A percentile compares a stretch with the other conserved stretches of the same genome.
Evolutionary conservation across 2,797 vertebrate genomes (phyloP).

Genomic region (Thaleichthys pacificus): DNA sequence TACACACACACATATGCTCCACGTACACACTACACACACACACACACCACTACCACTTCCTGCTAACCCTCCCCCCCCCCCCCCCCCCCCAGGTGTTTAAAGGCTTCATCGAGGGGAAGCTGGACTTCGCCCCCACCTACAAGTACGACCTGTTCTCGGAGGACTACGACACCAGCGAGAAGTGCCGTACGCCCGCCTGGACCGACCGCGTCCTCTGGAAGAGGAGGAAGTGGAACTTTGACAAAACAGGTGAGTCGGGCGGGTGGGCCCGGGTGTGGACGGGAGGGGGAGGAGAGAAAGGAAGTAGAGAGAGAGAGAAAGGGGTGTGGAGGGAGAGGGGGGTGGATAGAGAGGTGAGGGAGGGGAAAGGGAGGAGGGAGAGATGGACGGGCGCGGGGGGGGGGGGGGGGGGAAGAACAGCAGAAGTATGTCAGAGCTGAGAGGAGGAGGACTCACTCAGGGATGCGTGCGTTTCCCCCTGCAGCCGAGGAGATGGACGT

Average conservation of each 20-base stretch:
- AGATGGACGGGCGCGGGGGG: too few relatives aligned
- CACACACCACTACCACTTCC: not conserved
- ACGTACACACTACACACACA: not conserved
- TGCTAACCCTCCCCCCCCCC: not conserved
- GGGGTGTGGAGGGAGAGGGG: not conserved
- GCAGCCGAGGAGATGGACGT: conserved; percentile 95
- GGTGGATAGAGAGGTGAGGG: too few relatives aligned
- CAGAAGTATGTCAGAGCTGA: not conserved
- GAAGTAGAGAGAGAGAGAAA: not conserved
- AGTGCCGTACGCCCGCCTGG: conserved; percentile 97
- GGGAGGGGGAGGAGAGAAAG: not conserved
- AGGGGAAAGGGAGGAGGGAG: too few relatives aligned
- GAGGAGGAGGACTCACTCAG: not conserved
- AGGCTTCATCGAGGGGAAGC: conserved; percentile 90
- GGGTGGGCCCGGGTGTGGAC: not conserved
- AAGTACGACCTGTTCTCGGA: conserved; percentile 99
- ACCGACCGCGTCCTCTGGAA: conserved; percentile 97
- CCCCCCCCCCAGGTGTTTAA: conserved; percentile 82
- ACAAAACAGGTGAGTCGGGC: conserved; percentile 82
- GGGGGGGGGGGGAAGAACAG: too few relatives aligned
- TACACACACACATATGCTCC: not conserved
- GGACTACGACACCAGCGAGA: conserved; percentile 98
- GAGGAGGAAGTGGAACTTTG: conserved; percentile 97
- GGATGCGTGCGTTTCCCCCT: conserved; percentile 18
- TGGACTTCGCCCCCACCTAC: conserved; percentile 96